phyloP scores from a whole-genome alignment of 2,113 vertebrate species.

The Oryzias curvinotus region DNA sequence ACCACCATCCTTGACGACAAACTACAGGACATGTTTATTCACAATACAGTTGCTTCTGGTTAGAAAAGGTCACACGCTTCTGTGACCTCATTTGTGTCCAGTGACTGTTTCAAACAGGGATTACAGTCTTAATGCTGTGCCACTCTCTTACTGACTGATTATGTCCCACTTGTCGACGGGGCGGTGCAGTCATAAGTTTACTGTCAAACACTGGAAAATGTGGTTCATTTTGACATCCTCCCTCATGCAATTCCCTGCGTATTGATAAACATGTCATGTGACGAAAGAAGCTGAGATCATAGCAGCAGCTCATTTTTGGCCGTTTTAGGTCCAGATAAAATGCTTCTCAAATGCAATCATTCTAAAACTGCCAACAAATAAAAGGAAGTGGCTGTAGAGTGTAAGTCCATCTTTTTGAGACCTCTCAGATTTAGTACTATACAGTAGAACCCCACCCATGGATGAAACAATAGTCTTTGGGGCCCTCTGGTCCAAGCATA shows the following conservation, averaged over 20 bases:
- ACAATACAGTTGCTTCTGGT: not conserved
- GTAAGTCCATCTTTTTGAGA: constrained; percentile 33
- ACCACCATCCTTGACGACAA: constrained; percentile 12
- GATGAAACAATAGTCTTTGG: constrained; percentile 49
- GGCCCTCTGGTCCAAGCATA: constrained; percentile 25
- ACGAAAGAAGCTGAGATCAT: too few species aligned
- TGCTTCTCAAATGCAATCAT: constrained; percentile 27
- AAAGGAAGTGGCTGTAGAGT: constrained; percentile 42
- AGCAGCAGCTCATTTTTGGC: not conserved
- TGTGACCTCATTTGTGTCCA: constrained; percentile 46
- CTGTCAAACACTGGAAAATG: not conserved
- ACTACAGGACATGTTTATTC: constrained; percentile 18
- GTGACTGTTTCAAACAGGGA: constrained; percentile 49
- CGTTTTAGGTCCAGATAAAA: constrained; percentile 15
- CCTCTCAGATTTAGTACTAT: constrained; percentile 8
- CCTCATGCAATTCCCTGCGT: not conserved
- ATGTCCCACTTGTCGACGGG: constrained; percentile 1
- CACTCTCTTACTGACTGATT: constrained; percentile 26
- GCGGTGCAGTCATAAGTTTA: constrained; percentile 7
- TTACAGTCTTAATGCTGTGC: constrained; percentile 34
- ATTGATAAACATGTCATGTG: not conserved
- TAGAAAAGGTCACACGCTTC: constrained; percentile 36
- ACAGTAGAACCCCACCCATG: constrained; percentile 39
- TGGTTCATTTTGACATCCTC: not conserved
- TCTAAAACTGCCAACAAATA: constrained; percentile 46